Percentiles rank a stretch among this genome's conserved stretches.
Conservation (phyloP, 92 coral and sea anemone genomes). For the Pocillopora grandis region DNA sequence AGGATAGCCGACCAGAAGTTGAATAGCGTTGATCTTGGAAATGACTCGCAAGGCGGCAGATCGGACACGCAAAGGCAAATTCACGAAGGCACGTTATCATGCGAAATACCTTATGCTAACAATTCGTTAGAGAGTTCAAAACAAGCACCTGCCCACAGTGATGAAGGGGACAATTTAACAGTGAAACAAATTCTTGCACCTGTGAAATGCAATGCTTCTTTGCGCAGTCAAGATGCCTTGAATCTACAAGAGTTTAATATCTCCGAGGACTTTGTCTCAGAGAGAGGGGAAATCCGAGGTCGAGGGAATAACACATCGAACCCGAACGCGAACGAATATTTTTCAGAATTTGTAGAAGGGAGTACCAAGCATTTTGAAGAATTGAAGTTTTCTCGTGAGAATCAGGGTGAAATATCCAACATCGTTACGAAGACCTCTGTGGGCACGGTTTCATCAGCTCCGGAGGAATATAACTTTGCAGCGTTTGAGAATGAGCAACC, state of each 20-base stretch:
- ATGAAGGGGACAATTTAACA: background rate
- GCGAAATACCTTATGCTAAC: background rate
- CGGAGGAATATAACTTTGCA: background rate
- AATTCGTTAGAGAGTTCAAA: slow-evolving; percentile 10
- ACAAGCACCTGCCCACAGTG: slow-evolving; percentile 24
- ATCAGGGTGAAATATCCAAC: slow-evolving; percentile 4
- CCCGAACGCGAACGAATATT: slow-evolving; percentile 7
- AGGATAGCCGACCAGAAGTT: background rate
- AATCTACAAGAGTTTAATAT: slow-evolving; percentile 20
- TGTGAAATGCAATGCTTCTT: background rate
- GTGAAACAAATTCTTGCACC: slow-evolving; percentile 7
- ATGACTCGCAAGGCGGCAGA: slow-evolving; percentile 2
- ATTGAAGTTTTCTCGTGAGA: background rate
- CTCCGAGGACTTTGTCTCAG: background rate
- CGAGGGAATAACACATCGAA: background rate
- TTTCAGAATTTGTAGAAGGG: background rate
- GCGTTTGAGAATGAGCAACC: slow-evolving; percentile 14
- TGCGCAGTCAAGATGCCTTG: slow-evolving; percentile 26
- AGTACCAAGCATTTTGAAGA: background rate
- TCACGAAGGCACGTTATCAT: slow-evolving; percentile 8
- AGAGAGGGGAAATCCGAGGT: background rate
- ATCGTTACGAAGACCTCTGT: background rate
- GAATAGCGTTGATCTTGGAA: background rate
- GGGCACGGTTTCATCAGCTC: slow-evolving; percentile 4
- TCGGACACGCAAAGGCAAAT: slow-evolving; percentile 20